Evolutionary conservation across 2,797 vertebrate genomes (phyloP), one percentile per base, ranked within the genome.

Genomic region (Lates japonicus): DNA sequence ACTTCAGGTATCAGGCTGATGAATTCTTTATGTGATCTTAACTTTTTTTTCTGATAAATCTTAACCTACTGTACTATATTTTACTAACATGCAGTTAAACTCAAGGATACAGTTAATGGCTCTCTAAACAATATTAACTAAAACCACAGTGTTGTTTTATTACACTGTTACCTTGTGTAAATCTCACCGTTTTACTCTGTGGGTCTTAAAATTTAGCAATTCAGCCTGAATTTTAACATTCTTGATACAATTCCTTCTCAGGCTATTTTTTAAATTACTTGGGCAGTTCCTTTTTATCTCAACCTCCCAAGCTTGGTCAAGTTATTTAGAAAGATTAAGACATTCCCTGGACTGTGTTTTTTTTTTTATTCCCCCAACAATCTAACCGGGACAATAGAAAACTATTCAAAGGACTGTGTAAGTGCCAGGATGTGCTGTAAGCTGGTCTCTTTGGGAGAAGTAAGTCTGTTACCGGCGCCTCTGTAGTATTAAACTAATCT

Each of bases 31-130:
- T 64, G 83, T 55, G 57, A 87, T 89, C 87, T 78, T 90, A 83
- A 77, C 65, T 82, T 83, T 70, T 65, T 41, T 90, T 82, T 88
- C 74, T 70, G 79, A 86, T 90, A 92, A 91, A 90, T 93, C 88
- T 91, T 90, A 29, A 92, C 79, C 86, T 94, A 90, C 73, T 83
- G 78, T 90, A 64, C 87, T 91, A 92, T 90, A 89, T 81, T 87
- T 88, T 64, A 83, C 87, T 89, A 91, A 82, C 93, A 94, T 94
- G 92, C 94, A 92, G 83, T 83, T 89, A 77, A 92, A 91, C 87
- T 83, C 67, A 87, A 86, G 80, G 82, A 88, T 81, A 77, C 59
- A 69, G 77, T 81, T 60, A 73, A 83, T 69, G 84, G 80, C 82
- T 88, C 80, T 81, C 80, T 67, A 89, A 81, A 74, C 52, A n/a